These are phyloP conservation scores for Porites lutea DNA, from an alignment of 64 coral and sea anemone genomes.

Conservation along the genomic window DNA sequence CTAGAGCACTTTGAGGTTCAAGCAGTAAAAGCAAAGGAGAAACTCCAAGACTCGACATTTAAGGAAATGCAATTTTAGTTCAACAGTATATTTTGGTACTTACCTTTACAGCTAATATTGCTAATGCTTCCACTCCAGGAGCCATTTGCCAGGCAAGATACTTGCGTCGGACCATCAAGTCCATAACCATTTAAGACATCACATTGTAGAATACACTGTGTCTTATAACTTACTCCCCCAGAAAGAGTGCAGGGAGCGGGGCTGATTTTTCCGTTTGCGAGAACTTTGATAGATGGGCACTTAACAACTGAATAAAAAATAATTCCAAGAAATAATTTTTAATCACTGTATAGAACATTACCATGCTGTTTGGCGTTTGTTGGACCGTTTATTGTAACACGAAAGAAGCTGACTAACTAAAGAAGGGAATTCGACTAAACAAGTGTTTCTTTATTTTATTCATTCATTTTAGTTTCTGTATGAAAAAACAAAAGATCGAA, in stretches of 20 bases:
- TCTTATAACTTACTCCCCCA: constrained; percentile 36
- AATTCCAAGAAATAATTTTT: background rate
- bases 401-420: too few species aligned
- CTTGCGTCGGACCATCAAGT: background rate
- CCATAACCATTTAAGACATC: constrained; percentile 31
- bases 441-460: too few species aligned
- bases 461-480: too few species aligned
- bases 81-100: background rate
- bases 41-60: too few species aligned
- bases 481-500: too few species aligned
- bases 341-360: too few species aligned
- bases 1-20: too few species aligned
- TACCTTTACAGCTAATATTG: constrained; percentile 37
- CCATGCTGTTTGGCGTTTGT: too few species aligned
- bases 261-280: background rate
- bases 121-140: constrained; percentile 33
- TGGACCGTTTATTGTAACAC: too few species aligned
- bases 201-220: constrained; percentile 57
- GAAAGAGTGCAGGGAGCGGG: background rate
- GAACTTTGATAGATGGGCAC: background rate
- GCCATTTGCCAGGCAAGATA: constrained; percentile 34
- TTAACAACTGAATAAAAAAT: background rate
- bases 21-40: too few species aligned
- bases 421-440: too few species aligned
- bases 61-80: too few species aligned